Conservation (phyloP, 2,888 invertebrate genomes). For the Drosophila longiperda region DNA sequence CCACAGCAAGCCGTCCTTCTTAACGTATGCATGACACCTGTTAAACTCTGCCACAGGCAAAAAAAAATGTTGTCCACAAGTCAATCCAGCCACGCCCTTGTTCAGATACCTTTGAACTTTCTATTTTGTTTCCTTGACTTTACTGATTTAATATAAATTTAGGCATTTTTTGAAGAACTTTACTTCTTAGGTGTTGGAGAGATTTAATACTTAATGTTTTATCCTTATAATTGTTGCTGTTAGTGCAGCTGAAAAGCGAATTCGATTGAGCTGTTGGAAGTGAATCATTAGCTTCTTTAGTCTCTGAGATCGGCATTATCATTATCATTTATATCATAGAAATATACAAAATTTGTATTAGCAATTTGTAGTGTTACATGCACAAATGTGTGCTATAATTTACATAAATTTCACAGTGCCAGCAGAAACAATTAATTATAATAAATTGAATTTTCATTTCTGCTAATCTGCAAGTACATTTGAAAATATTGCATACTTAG, state of each 20-base stretch:
- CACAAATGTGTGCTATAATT: not conserved
- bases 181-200: not conserved
- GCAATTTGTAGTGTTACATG: not conserved
- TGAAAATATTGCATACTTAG: slow-evolving; percentile 60
- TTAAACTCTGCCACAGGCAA: slow-evolving; percentile 2
- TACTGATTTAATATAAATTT: not conserved
- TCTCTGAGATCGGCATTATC: not conserved
- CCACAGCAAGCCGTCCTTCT: slow-evolving; percentile 10
- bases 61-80: not conserved
- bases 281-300: not conserved
- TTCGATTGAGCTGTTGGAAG: not conserved
- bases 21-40: slow-evolving; percentile 57
- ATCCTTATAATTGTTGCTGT: not conserved
- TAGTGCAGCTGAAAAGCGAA: no score
- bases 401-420: slow-evolving; percentile 43
- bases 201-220: not conserved
- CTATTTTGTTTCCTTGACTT: not conserved
- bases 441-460: slow-evolving; percentile 38
- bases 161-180: not conserved
- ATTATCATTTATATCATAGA: not conserved
- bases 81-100: not conserved
- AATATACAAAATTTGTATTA: not conserved
- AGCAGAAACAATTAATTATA: slow-evolving; percentile 66
- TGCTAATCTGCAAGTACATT: not conserved
- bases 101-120: not conserved